Evolutionary conservation across 1,140 invertebrate genomes (phyloP), one percentile per base, ranked within the genome.

Genomic region (Diabrotica virgifera): DNA sequence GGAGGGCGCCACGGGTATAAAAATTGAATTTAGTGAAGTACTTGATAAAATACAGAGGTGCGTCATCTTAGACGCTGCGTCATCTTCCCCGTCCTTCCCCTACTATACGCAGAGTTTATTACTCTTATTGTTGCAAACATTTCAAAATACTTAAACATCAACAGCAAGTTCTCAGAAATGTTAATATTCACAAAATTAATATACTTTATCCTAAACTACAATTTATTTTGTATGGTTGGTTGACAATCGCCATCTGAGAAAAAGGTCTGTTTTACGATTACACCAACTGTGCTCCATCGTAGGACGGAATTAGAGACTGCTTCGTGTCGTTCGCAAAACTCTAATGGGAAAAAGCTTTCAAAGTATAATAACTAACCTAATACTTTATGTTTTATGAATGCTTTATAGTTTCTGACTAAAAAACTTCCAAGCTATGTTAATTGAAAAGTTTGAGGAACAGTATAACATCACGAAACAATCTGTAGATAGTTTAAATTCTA

Each of bases 281-380:
- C 6, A 46, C 40, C 40, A 46, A 46, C 40, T 46, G 40, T 10
- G 40, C 40, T 46, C 40, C 40, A 46, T 10, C 40, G 40, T 5
- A 10, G 40, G 8, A 8, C 40, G 40, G n/a, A 46, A 46, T 46
- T 46, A 46, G n/a, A n/a, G n/a, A 46, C 40, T 46, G n/a, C 40
- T 46, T 46, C 6, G 40, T 46, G 40, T 46, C 40, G 40, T 46
- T 46, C 40, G 40, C 40, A 46, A 46, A 46, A 46, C 40, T 46
- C 40, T 46, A 46, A 46, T 46, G 40, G 40, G 40, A 46, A 46
- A 46, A 46, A 46, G 40, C 40, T 46, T 46, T 46, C n/a, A 46
- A 46, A 46, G 40, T 46, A 46, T 46, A 46, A 46, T 46, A 46
- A 46, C 40, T 46, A 46, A 46, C 40, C 40, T 10, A 46, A 46